A percentile compares a stretch with the other conserved stretches of the same genome.
Conservation (phyloP, 2,888 invertebrate species). For the Yponomeuta plumbellus region DNA sequence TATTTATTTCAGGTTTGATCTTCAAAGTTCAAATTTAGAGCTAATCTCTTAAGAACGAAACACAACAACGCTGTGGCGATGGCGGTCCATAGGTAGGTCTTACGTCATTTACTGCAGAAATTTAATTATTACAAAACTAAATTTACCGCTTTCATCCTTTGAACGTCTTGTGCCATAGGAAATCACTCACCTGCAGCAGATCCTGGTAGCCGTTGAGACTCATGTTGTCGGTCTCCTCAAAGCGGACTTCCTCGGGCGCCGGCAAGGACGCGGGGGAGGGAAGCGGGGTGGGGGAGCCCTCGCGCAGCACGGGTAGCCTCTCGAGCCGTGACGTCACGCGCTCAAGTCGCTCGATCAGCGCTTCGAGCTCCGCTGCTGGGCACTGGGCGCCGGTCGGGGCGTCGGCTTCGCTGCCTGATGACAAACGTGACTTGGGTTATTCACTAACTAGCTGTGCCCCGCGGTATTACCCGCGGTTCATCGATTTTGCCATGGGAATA, state of each 20-base stretch:
- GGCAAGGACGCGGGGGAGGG: constrained; percentile 40
- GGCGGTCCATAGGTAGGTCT: too few relatives aligned
- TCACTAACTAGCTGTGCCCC: too few relatives aligned
- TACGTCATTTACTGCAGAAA: too few relatives aligned
- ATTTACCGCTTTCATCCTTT: too few relatives aligned
- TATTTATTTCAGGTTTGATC: too few relatives aligned
- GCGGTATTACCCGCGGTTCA: too few relatives aligned
- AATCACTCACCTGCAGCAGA: constrained; percentile 71
- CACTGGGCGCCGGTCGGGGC: constrained; percentile 51
- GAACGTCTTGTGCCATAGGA: neutral
- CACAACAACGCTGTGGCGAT: too few relatives aligned
- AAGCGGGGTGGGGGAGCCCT: constrained; percentile 44
- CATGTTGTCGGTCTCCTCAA: constrained; percentile 72
- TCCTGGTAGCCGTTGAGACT: constrained; percentile 86
- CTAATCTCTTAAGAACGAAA: too few relatives aligned
- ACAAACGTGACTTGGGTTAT: constrained; percentile 19
- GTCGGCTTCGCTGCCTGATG: constrained; percentile 68
- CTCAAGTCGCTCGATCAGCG: constrained; percentile 84
- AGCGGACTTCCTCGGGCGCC: constrained; percentile 24
- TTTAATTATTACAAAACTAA: too few relatives aligned
- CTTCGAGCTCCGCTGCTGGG: constrained; percentile 79
- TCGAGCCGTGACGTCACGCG: constrained; percentile 84
- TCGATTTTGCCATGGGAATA: too few relatives aligned
- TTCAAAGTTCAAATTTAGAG: too few relatives aligned
- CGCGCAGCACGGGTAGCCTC: constrained; percentile 59